phyloP scores from a whole-genome alignment of 1,140 invertebrate genomes.

The Bombus pascuorum region DNA sequence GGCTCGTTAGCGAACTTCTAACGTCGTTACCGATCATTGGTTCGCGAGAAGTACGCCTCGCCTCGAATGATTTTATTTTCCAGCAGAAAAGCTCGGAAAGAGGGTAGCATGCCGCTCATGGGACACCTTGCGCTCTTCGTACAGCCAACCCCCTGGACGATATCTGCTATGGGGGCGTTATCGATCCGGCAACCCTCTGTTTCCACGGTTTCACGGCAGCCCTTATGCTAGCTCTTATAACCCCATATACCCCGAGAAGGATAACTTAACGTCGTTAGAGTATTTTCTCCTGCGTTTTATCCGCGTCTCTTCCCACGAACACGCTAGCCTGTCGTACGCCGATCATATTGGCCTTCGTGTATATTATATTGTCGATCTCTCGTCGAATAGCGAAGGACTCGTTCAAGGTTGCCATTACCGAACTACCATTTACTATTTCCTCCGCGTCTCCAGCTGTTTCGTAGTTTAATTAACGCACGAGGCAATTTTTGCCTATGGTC shows the following conservation, averaged over 20 bases:
- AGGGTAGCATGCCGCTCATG: slow-evolving; percentile 34
- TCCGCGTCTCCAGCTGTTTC: background rate
- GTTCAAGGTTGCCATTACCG: background rate
- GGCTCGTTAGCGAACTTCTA: slow-evolving; percentile 20
- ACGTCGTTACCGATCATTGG: slow-evolving; percentile 36
- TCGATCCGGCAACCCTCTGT: slow-evolving; percentile 65
- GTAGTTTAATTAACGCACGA: background rate
- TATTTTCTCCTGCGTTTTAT: slow-evolving; percentile 27
- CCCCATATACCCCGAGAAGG: slow-evolving; percentile 26
- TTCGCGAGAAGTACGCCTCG: slow-evolving; percentile 5
- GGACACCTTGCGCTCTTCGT: slow-evolving; percentile 60
- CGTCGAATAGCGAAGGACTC: background rate
- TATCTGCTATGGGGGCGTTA: slow-evolving; percentile 71
- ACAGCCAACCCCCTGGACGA: slow-evolving; percentile 56
- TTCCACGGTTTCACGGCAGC: slow-evolving; percentile 60
- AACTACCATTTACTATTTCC: background rate
- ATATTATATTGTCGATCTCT: background rate
- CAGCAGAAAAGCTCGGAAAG: slow-evolving; percentile 9
- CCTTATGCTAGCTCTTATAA: slow-evolving; percentile 59
- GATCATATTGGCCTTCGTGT: background rate
- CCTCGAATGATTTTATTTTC: slow-evolving; percentile 36
- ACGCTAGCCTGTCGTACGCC: background rate
- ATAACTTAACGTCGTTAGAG: slow-evolving; percentile 50
- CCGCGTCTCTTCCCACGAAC: background rate
- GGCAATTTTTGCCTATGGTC: slow-evolving; percentile 9